These are phyloP conservation scores for Aldrovandia affinis DNA, from an alignment of 2,797 vertebrate species.

Conservation along the genomic window DNA sequence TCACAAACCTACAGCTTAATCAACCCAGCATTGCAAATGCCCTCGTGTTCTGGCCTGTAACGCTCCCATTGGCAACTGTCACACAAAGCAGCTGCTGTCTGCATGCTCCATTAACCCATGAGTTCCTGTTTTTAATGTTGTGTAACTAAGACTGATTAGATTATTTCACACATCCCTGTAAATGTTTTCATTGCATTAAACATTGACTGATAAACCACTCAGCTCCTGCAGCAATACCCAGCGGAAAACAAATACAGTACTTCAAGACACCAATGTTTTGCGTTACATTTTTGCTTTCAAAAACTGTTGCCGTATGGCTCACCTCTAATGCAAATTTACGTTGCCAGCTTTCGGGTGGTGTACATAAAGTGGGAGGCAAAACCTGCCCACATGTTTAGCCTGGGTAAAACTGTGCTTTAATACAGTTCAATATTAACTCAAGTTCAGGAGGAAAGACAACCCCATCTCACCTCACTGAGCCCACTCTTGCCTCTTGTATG, in stretches of 20 bases:
- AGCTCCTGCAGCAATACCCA: not conserved
- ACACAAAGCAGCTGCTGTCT: constrained; percentile 39
- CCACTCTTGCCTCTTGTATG: not conserved
- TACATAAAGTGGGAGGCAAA: not conserved
- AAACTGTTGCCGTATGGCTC: not conserved
- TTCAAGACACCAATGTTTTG: not conserved
- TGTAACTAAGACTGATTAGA: constrained; percentile 31
- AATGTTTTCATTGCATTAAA: constrained; percentile 15
- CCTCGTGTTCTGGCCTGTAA: not conserved
- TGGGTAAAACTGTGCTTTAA: constrained; percentile 8
- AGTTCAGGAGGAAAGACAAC: constrained; percentile 9
- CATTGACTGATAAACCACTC: not conserved
- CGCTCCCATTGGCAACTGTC: constrained; percentile 10
- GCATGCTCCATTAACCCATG: constrained; percentile 41
- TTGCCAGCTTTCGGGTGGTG: not conserved
- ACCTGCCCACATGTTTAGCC: not conserved
- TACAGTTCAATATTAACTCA: constrained; percentile 41
- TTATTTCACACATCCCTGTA: constrained; percentile 29
- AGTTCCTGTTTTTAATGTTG: constrained; percentile 39
- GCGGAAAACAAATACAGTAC: not conserved
- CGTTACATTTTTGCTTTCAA: not conserved
- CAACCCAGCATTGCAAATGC: not conserved
- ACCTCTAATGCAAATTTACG: not conserved
- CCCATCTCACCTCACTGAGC: not conserved
- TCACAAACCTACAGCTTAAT: constrained; percentile 3